phyloP scores from a whole-genome alignment of 2,113 vertebrate species.

The Syngnathus scovelli region DNA sequence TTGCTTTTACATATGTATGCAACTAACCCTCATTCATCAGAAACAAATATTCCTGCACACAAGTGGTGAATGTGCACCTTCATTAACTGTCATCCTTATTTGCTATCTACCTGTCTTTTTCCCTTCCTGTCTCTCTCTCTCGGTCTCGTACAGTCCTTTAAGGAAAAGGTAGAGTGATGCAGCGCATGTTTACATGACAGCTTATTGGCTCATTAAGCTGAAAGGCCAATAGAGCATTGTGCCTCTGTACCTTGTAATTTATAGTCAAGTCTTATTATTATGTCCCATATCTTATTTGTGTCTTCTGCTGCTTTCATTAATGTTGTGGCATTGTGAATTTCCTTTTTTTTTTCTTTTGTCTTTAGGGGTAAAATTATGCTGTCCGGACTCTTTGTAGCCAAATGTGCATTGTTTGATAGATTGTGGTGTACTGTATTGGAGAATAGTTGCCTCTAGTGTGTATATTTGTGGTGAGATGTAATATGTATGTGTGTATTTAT shows the following conservation, averaged over 20 bases:
- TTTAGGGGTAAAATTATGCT: slow-evolving; percentile 27
- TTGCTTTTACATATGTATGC: slow-evolving; percentile 4
- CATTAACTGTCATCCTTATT: slow-evolving; percentile 49
- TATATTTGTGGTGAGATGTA: slow-evolving; percentile 11
- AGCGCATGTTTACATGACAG: slow-evolving; percentile 62
- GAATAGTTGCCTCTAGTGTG: slow-evolving; percentile 21
- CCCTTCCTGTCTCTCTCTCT: slow-evolving; percentile 40
- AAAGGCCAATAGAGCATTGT: slow-evolving; percentile 58
- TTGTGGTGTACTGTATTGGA: slow-evolving; percentile 38
- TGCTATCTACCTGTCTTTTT: slow-evolving; percentile 39
- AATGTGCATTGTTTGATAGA: slow-evolving; percentile 37
- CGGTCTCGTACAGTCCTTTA: slow-evolving; percentile 60
- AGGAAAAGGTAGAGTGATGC: slow-evolving; percentile 65
- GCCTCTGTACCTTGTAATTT: slow-evolving; percentile 40
- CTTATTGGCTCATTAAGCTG: slow-evolving; percentile 57
- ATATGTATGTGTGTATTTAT: slow-evolving; percentile 8
- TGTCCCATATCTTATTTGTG: slow-evolving; percentile 46
- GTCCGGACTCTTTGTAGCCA: slow-evolving; percentile 14
- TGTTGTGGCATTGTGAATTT: slow-evolving; percentile 30
- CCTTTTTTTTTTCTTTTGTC: slow-evolving; percentile 23
- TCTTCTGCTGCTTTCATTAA: slow-evolving; percentile 36
- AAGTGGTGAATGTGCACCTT: slow-evolving; percentile 18
- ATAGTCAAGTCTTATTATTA: slow-evolving; percentile 42
- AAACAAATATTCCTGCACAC: slow-evolving; percentile 25
- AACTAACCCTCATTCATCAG: slow-evolving; percentile 34